These are phyloP conservation scores for Cuniculus paca DNA, from an alignment of 2,797 vertebrate species.

Conservation along the genomic window DNA sequence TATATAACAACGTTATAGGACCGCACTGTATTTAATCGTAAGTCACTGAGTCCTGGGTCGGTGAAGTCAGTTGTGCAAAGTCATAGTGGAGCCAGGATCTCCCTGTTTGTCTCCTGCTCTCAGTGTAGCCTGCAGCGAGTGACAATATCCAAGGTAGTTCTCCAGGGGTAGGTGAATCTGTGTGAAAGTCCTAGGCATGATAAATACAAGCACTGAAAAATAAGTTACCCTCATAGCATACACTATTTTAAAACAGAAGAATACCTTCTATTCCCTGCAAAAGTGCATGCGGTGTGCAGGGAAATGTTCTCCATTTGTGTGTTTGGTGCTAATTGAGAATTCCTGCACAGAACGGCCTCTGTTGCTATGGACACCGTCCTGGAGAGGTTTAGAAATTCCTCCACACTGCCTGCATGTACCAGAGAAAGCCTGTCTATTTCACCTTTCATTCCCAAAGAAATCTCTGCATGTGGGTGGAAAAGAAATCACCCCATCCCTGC, in stretches of 20 bases:
- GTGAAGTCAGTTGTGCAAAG: not conserved
- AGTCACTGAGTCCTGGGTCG: not conserved
- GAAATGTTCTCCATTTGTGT: not conserved
- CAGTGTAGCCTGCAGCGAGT: fast-evolving
- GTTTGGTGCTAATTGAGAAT: constrained; percentile 50
- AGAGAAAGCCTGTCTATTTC: constrained; percentile 52
- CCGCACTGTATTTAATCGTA: not conserved
- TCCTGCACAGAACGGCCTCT: constrained; percentile 57
- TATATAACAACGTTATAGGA: not conserved
- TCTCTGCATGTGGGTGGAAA: constrained; percentile 15
- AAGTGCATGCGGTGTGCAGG: not conserved
- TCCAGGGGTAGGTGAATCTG: not conserved
- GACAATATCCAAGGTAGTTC: no score
- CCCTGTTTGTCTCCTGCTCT: not conserved
- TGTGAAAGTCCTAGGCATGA: not conserved
- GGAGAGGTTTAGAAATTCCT: constrained; percentile 66
- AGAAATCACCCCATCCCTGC: not conserved
- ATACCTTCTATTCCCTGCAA: not conserved
- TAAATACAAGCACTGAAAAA: not conserved
- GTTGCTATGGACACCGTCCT: constrained; percentile 80
- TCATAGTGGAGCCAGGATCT: not conserved
- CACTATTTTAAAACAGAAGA: not conserved
- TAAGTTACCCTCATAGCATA: not conserved
- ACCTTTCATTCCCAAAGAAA: constrained; percentile 53
- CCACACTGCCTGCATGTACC: constrained; percentile 17